These are phyloP conservation scores for Corythoichthys intestinalis DNA, from an alignment of 2,113 vertebrate species.

Conservation along the genomic window DNA sequence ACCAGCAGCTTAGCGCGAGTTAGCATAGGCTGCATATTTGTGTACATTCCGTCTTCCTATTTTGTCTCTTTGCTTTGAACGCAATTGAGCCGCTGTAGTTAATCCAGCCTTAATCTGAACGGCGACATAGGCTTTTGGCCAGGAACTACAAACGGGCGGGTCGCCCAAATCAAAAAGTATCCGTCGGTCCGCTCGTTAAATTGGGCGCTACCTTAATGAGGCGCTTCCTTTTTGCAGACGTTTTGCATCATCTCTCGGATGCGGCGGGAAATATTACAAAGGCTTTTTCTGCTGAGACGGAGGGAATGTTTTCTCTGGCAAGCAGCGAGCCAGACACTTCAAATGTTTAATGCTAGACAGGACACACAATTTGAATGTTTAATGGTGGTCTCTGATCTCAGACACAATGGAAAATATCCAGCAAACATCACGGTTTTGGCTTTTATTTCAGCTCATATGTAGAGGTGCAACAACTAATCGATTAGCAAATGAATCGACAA, in stretches of 20 bases:
- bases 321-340: conserved; percentile 26
- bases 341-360: conserved; percentile 39
- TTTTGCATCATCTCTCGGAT: conserved; percentile 40
- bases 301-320: conserved; percentile 19
- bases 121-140: conserved; percentile 39
- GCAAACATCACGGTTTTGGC: background rate
- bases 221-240: conserved; percentile 41
- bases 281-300: conserved; percentile 13
- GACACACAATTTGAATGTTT: conserved; percentile 29
- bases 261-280: conserved; percentile 15
- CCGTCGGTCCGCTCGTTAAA: conserved; percentile 28
- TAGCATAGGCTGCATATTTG: background rate
- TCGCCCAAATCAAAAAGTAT: conserved; percentile 43
- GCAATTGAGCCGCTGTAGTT: conserved; percentile 35
- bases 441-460: background rate
- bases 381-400: conserved; percentile 39
- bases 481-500: too few species aligned
- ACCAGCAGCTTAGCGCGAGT: conserved; percentile 47
- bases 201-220: conserved; percentile 1
- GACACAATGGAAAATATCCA: conserved; percentile 5
- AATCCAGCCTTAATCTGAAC: conserved; percentile 53
- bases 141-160: conserved; percentile 28
- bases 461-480: too few species aligned
- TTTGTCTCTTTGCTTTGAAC: conserved; percentile 20
- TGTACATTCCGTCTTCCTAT: conserved; percentile 2